Evolutionary conservation across 2,797 vertebrate genomes (phyloP).

Genomic region (Carapus acus): DNA sequence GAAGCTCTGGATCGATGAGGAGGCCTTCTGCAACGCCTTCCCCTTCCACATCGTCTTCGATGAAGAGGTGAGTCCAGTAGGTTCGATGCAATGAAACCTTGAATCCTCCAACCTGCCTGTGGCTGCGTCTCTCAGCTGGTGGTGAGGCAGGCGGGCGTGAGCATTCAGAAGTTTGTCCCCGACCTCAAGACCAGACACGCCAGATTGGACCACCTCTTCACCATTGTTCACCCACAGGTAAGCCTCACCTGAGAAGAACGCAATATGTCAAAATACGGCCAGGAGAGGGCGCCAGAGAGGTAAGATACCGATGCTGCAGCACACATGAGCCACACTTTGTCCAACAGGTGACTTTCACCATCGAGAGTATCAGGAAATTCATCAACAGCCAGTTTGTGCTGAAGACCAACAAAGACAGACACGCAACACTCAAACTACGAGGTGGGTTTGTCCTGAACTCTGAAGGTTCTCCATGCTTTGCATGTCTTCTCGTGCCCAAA

Average conservation of each 20-base stretch:
- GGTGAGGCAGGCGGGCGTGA: conserved; percentile 72
- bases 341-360: conserved; percentile 16
- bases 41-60: conserved; percentile 77
- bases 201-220: conserved; percentile 69
- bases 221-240: conserved; percentile 70
- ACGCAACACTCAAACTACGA: conserved; percentile 60
- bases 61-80: conserved; percentile 64
- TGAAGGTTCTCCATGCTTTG: no score
- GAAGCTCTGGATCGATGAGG: conserved; percentile 69
- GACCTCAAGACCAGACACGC: conserved; percentile 59
- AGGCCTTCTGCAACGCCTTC: conserved; percentile 73
- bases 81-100: no score
- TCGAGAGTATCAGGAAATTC: conserved; percentile 58
- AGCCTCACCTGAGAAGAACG: not conserved
- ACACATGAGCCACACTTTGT: no score
- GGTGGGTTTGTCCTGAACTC: conserved; percentile 43
- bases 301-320: no score
- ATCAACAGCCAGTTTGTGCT: conserved; percentile 58
- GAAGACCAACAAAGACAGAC: conserved; percentile 52
- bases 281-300: no score
- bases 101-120: no score
- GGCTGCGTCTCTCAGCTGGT: conserved; percentile 53
- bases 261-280: no score
- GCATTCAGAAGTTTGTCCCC: conserved; percentile 75
- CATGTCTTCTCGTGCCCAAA: no score